Evolutionary conservation across 2,113 vertebrate species (phyloP), one percentile per base, ranked within the genome.

Genomic region (Sceloporus tristichus): DNA sequence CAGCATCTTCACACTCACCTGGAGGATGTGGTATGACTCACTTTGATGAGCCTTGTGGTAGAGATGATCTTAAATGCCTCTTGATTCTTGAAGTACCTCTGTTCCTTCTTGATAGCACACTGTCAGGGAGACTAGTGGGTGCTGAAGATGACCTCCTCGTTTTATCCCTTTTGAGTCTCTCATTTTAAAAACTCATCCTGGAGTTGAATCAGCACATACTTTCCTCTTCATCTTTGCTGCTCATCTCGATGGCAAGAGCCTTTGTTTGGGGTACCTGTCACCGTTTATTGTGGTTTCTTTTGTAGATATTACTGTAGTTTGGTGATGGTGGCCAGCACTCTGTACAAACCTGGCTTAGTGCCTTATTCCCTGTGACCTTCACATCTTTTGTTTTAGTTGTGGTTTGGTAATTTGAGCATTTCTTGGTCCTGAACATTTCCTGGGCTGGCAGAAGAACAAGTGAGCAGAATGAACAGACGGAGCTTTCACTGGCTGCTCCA

Each of bases 361-460:
- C 70, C 79, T 75, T 62, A 65, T 76, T 21, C 86, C 54, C 27
- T 23, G 19, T 82, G 79, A 87, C 78, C 79, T 87, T 87, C 86
- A 87, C 25, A 16, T 66, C 85, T 71, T 78, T 82, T 48, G 77
- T 65, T 87, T 81, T 62, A 62, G 53, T 75, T 74, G 86, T 21
- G 40, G 79, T 87, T 82, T 75, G 8, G 56, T 87, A 82, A 87
- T 74, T 82, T 75, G 71, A 87, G 79, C 79, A 87, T 82, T 40
- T 87, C 73, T 82, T 23, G 38, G 71, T 82, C 53, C 56, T 81
- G 71, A 62, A 25, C 2, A 9, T 82, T 87, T 87, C 71, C 71
- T 82, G 54, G 34, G 54, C 70, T 75, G 86, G 19, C 70, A 66
- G 68, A 34, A 59, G 18, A 75, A 34, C 68, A 75, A 76, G 54